Evolutionary conservation across 92 coral and sea anemone genomes (phyloP), one percentile per base, ranked within the genome.

Genomic region (Virgularia gustaviana): DNA sequence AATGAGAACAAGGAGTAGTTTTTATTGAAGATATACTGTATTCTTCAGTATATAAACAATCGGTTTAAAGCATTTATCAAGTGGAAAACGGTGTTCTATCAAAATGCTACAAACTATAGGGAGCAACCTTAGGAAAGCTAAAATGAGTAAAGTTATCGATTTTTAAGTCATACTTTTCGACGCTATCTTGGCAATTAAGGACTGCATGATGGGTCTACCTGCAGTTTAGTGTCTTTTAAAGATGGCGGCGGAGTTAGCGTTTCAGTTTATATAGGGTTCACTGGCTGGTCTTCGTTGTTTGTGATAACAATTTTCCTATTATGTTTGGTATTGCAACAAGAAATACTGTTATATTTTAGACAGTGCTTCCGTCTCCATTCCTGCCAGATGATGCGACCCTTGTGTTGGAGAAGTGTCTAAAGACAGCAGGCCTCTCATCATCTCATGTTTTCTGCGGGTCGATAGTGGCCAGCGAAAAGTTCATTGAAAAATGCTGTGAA

Each of bases 281-380:
- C 9, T 39, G 15, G 45, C 45, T 39, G 15, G 8, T 39, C 15
- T 7, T 15, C 9, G 55, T 47, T 47, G 55, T 47, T 47, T 52
- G n/a, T n/a, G n/a, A n/a, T n/a, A n/a, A n/a, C n/a, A 29, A 20
- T 43, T 2, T 38, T 0, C 22, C 4, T 66, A 47, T 16, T 49
- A 20, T 6, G 11, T 16, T 4, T 0, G 60, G 6, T 10, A 2
- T 10, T 13, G 0, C 5, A 3, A 24, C 7, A 16, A 19, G 2
- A 6, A 25, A n/a, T 55, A 34, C 19, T 60, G 15, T 51, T 7
- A n/a, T n/a, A n/a, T 41, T 36, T 0, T 72, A 92, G 98, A 91
- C 96, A 18, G 78, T 89, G 58, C 75, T 92, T n/a, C 98, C 98
- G 2, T 87, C 98, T 2, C 96, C 98, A 18, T 92, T 89, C 61